Evolutionary conservation across 2,888 invertebrate species (phyloP).

Genomic region (Pandemis heparana): DNA sequence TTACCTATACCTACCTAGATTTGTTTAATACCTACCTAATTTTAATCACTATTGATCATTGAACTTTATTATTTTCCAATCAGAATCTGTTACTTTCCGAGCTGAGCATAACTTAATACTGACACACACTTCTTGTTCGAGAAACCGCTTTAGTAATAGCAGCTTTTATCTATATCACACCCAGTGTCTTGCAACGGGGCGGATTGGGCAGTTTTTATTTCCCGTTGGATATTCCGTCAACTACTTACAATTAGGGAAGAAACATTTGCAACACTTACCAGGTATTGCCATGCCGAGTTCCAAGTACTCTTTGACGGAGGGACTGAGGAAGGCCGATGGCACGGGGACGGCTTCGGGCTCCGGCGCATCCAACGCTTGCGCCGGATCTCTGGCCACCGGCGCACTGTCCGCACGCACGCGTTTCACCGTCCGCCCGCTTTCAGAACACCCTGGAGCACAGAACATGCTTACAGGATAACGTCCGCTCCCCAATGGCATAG

Average conservation of each 20-base stretch:
- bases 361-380: conserved; percentile 66
- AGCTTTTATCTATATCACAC: too few species aligned
- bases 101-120: too few species aligned
- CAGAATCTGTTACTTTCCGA: too few species aligned
- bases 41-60: too few species aligned
- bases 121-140: too few species aligned
- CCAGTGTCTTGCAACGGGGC: too few species aligned
- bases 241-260: background rate
- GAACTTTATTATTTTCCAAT: too few species aligned
- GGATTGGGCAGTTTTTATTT: background rate
- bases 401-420: conserved; percentile 81
- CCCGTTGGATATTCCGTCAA: background rate
- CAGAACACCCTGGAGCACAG: conserved; percentile 83
- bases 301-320: conserved; percentile 93
- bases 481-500: too few species aligned
- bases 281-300: conserved; percentile 96
- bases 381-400: conserved; percentile 73
- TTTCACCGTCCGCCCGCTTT: conserved; percentile 87
- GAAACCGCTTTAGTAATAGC: too few species aligned
- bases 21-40: too few species aligned
- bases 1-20: too few species aligned
- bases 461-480: background rate
- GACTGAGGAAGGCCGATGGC: conserved; percentile 92
- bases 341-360: conserved; percentile 81
- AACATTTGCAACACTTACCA: conserved; percentile 84